A percentile compares a stretch with the other conserved stretches of the same genome.
Conservation (phyloP, 2,888 invertebrate genomes). For the Pollenia amentaria region DNA sequence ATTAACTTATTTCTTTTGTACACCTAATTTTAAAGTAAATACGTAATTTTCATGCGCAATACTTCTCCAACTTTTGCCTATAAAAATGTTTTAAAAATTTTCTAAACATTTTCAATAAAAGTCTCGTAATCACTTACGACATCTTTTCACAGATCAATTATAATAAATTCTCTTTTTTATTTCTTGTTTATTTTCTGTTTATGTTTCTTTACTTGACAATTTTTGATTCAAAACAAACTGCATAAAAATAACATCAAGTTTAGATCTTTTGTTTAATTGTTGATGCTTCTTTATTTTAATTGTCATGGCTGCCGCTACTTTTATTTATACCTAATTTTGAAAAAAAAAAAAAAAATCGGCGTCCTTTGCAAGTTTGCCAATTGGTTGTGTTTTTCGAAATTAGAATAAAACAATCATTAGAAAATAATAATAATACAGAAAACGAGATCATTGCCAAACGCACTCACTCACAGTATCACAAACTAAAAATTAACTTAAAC, state of each 20-base stretch:
- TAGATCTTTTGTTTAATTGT: slow-evolving; percentile 19
- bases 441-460: slow-evolving; percentile 80
- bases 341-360: too few relatives aligned
- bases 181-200: slow-evolving; percentile 66
- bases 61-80: not conserved
- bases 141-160: slow-evolving; percentile 72
- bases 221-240: slow-evolving; percentile 61
- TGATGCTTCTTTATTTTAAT: slow-evolving; percentile 40
- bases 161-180: slow-evolving; percentile 57
- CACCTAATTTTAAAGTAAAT: too few relatives aligned
- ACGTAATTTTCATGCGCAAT: too few relatives aligned
- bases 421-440: slow-evolving; percentile 19
- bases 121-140: slow-evolving; percentile 79
- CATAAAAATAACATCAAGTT: slow-evolving; percentile 59
- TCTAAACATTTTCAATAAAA: slow-evolving; percentile 32
- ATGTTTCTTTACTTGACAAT: slow-evolving; percentile 38
- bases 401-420: slow-evolving; percentile 37
- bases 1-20: too few relatives aligned
- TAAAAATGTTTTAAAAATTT: not conserved
- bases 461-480: slow-evolving; percentile 27
- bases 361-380: slow-evolving; percentile 52
- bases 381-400: slow-evolving; percentile 71
- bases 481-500: slow-evolving; percentile 5
- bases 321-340: not conserved
- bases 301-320: slow-evolving; percentile 34